Percentiles rank a stretch among this genome's conserved stretches.
Evolutionary conservation across 2,797 vertebrate genomes (phyloP).

Genomic region (Rhabdomys pumilio): DNA sequence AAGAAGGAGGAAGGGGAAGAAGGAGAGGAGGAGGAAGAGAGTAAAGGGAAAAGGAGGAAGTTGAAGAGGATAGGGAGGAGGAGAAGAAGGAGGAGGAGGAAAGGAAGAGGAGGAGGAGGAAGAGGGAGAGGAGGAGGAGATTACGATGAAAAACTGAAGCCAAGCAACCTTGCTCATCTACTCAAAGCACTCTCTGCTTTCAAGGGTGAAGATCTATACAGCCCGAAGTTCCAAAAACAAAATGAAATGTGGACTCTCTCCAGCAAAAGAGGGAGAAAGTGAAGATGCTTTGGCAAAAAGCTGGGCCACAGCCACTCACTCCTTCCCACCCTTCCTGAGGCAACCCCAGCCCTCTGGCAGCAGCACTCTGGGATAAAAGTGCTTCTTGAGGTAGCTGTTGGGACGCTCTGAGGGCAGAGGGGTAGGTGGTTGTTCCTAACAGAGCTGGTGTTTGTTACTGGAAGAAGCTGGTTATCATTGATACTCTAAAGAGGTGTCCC

Average conservation of each 20-base stretch:
- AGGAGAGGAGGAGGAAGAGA: no score
- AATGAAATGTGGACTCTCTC: fast-evolving
- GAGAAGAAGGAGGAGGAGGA: no score
- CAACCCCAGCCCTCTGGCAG: fast-evolving
- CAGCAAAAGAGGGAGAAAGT: fast-evolving
- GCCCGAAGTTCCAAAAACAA: neutral
- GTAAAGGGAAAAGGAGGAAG: no score
- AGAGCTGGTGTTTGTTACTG: fast-evolving
- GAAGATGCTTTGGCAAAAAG: fast-evolving
- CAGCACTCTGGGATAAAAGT: fast-evolving
- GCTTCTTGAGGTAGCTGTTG: neutral
- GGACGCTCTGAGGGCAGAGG: no score
- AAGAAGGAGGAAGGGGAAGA: fast-evolving
- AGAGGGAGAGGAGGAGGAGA: no score
- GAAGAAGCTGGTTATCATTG: neutral
- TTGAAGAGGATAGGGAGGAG: no score
- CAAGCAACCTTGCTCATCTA: no score
- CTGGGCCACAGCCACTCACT: no score
- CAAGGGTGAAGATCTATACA: fast-evolving
- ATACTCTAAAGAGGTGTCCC: fast-evolving
- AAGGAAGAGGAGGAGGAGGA: neutral
- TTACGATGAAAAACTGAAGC: neutral
- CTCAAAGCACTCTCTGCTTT: fast-evolving
- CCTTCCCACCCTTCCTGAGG: neutral
- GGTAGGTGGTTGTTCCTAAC: neutral